Evolutionary conservation across 2,797 vertebrate species (phyloP), one percentile per base, ranked within the genome.

Genomic region (Rhincodon typus): DNA sequence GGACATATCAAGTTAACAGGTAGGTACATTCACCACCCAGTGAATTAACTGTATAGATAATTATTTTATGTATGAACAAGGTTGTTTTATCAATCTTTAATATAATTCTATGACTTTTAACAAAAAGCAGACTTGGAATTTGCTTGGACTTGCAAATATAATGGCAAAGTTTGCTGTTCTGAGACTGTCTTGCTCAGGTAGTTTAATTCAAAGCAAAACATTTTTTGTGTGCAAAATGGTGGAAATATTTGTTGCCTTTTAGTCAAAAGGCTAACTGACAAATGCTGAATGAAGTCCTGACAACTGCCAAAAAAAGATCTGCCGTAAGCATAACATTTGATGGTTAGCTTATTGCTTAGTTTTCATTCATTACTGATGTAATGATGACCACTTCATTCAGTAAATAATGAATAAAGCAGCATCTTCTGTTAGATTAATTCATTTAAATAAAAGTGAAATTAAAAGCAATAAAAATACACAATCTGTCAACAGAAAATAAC

Each of bases 1-100:
- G 99, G 99, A 98, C 99, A 99, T 98, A 99, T 99, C 98, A 99
- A 99, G 97, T 98, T 99, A 98, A 99, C 99, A 98, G 99, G 99
- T 99, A 97, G 96, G 97, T 96, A 96, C 72, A 95, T 95, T 95
- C 94, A 95, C 17, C 70, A 94, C 69, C 70, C 67, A 34, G 5
- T 94, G 94, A 38, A 72, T 74, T 70, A 94, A 30, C 70, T 95
- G 57, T 77, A n/a, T 95, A 38, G 69, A 93, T 69, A 69, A 93
- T 93, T 93, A n/a, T 93, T 93, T 38, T 69, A 23, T 93, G 42
- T 77, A 95, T 95, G 72, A 77, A 17, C 46, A 42, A 77, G 46
- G 23, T 74, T 95, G 50, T 95, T 95, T 95, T 53, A 6, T n/a
- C 3, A 15, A 95, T 34, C 46, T 53, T 95, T 62, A 62, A 62